Percentiles rank a stretch among this genome's conserved stretches.
phyloP scores from a whole-genome alignment of 2,888 invertebrate genomes.

The Phaedon cochleariae region DNA sequence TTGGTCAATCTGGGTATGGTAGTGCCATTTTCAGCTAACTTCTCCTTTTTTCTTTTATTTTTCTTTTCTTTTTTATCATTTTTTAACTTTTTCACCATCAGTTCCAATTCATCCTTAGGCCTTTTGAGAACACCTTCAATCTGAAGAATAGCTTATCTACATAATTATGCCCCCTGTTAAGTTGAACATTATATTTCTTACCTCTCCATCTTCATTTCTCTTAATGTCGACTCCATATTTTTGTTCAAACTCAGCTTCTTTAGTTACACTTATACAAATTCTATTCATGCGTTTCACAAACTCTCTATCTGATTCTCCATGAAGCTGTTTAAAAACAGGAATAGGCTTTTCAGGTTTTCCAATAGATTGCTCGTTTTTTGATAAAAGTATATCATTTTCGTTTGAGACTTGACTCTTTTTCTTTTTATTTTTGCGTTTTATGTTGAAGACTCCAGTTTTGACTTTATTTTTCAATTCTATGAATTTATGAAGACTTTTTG shows the following conservation, averaged over 20 bases:
- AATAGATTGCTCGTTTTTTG: slow-evolving; percentile 24
- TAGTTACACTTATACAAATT: slow-evolving; percentile 69
- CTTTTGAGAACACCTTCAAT: slow-evolving; percentile 63
- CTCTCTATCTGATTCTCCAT: slow-evolving; percentile 70
- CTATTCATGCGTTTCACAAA: slow-evolving; percentile 74
- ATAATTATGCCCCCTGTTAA: too few relatives aligned
- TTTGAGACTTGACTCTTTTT: slow-evolving; percentile 15
- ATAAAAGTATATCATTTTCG: slow-evolving; percentile 6
- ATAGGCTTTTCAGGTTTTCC: slow-evolving; percentile 63
- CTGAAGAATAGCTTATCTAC: too few relatives aligned
- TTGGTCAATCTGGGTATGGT: slow-evolving; percentile 61
- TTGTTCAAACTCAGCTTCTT: slow-evolving; percentile 69
- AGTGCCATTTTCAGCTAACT: background rate
- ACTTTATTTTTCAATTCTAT: slow-evolving; percentile 68
- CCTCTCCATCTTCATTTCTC: slow-evolving; percentile 66
- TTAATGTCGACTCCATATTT: slow-evolving; percentile 70
- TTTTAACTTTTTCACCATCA: slow-evolving; percentile 60
- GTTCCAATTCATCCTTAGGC: slow-evolving; percentile 65
- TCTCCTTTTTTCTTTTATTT: slow-evolving; percentile 47
- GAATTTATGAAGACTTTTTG: slow-evolving; percentile 73
- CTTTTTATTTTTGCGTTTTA: slow-evolving; percentile 35
- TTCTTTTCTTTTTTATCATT: slow-evolving; percentile 55
- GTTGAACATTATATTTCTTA: slow-evolving; percentile 34
- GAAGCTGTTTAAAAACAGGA: slow-evolving; percentile 67
- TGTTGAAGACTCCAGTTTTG: slow-evolving; percentile 56